Base-by-base conservation (phyloP, 64 coral and sea anemone genomes). In the Stichodactyla helianthus region DNA sequence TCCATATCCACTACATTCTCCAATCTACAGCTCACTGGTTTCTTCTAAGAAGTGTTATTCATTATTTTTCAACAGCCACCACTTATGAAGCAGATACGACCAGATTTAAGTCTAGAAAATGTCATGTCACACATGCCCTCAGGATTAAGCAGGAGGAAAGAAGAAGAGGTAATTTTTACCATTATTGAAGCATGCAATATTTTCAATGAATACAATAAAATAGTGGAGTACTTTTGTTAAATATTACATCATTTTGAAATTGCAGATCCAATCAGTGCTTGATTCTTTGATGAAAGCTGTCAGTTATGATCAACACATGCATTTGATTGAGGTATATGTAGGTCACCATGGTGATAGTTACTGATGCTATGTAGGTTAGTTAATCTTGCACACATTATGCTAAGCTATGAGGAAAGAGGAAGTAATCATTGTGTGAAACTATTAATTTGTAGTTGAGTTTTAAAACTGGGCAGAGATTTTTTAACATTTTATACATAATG, bases 121-220 rank as follows among this genome's bases (percentile, higher is more conserved):
- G 82, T 96, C 11, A 96, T 96, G 94, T 84, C 91, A 0, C 94
- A 90, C 50, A 96, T 96, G 94, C 94, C 94, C 14, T 81, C 54
- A 59, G 77, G 78, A 22, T 28, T 96, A 77, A 92, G 91, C 74
- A 89, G 83, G 59, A 96, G 81, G 60, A 96, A 90, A 79, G 74
- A 90, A n/a, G 86, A 93, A 90, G 91, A 96, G 91, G 94, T 96
- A 81, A 44, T 44, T 44, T 3, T 44, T 44, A 44, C 35, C 4
- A 3, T 44, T 44, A 44, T 3, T 44, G 35, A 44, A 44, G 35
- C 35, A 44, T 44, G 35, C 35, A 44, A 44, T 44, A 44, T 44
- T 3, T 44, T 44, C 35, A 44, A 44, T 44, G 1, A 44, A 3
- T 44, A 44, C 35, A 44, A 44, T 44, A 44, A 44, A 44, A 44